These are phyloP conservation scores for Tetragonula clypearis DNA, from an alignment of 1,140 invertebrate genomes.

Conservation along the genomic window DNA sequence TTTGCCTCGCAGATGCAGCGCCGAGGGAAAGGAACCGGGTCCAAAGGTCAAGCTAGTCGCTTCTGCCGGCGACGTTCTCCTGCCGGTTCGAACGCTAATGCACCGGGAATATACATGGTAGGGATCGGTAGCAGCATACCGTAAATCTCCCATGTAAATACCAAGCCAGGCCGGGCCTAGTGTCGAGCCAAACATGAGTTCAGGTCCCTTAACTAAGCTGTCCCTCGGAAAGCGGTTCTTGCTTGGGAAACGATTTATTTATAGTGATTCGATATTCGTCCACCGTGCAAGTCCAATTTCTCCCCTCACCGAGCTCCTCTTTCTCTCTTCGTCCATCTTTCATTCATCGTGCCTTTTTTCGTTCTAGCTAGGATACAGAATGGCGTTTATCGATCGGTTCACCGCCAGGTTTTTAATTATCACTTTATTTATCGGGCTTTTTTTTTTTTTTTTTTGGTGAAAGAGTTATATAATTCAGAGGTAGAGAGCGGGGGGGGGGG, in stretches of 20 bases:
- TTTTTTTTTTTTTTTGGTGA: too few relatives aligned
- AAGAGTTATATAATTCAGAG: too few relatives aligned
- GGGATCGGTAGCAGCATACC: slow-evolving; percentile 51
- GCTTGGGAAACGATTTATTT: slow-evolving; percentile 35
- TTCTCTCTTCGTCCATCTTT: not conserved
- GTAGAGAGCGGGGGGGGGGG: too few relatives aligned
- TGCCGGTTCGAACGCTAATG: slow-evolving; percentile 54
- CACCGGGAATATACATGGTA: slow-evolving; percentile 46
- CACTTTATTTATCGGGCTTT: too few relatives aligned
- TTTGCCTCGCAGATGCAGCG: slow-evolving; percentile 2
- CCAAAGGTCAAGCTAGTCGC: slow-evolving; percentile 55
- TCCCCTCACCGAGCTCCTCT: not conserved
- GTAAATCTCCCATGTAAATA: slow-evolving; percentile 66
- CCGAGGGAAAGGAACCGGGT: slow-evolving; percentile 40
- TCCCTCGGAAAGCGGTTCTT: slow-evolving; percentile 41
- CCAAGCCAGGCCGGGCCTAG: slow-evolving; percentile 32
- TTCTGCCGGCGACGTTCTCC: slow-evolving; percentile 54
- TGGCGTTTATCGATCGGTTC: not conserved
- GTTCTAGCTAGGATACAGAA: not conserved
- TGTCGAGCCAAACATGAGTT: slow-evolving; percentile 36
- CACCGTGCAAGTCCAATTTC: not conserved
- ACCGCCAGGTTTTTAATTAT: not conserved
- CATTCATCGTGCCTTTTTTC: not conserved
- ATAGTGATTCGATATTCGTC: slow-evolving; percentile 22
- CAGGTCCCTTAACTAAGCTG: slow-evolving; percentile 38